Evolutionary conservation across 2,888 invertebrate genomes (phyloP), one percentile per base, ranked within the genome.

Genomic region (Escarpia spicata): DNA sequence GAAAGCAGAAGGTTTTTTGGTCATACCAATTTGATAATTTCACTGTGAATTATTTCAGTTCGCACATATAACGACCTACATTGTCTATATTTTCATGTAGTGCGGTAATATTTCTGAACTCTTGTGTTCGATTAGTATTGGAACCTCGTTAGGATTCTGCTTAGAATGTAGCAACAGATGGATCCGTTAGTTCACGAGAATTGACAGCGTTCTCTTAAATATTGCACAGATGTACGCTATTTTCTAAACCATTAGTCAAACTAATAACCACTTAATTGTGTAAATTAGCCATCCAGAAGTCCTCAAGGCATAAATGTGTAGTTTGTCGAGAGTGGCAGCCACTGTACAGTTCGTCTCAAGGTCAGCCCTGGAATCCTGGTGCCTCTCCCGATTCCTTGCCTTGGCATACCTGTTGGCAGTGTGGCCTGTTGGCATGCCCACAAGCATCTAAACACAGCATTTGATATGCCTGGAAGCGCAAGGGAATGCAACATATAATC

Each of bases 321-420:
- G n/a, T 75, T 6, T 15, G 75, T 75, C 75, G n/a, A 75, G 75
- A 26, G 75, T 75, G 26, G 75, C 26, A 75, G 75, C 19, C 75
- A 26, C 75, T 75, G 75, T 75, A 75, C 19, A n/a, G 75, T 75
- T 75, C 75, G 75, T 75, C 75, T 75, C 75, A 75, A 75, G 75
- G n/a, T 75, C 19, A 75, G 3, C n/a, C 75, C 75, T 75, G 75
- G 75, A 75, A 26, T 75, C 26, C 19, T 75, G 75, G 75, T 75
- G 15, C 6, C 75, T 6, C 19, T 75, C 75, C 6, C 75, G 75
- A 26, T n/a, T 6, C 6, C 75, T 52, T 75, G 75, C 19, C 75
- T 3, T 26, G 75, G 75, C 75, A 8, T 75, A 6, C n/a, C 75
- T 75, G 6, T 75, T n/a, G n/a, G 75, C 75, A 75, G 26, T 75